Evolutionary conservation across 1,140 invertebrate genomes (phyloP), one percentile per base, ranked within the genome.

Genomic region (Anthonomus grandis): DNA sequence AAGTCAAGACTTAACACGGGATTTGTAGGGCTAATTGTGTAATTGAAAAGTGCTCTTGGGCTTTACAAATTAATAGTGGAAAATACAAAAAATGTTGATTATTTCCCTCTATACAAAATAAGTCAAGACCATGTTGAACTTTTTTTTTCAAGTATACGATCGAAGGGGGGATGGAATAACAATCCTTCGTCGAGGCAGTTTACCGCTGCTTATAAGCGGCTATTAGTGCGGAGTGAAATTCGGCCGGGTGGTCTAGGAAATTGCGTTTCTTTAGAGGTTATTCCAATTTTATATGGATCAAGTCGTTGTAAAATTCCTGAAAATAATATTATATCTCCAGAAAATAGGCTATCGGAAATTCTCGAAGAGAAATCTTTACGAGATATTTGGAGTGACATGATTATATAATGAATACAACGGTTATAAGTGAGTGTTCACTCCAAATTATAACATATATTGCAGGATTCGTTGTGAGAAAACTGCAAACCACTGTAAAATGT

Each of bases 121-220:
- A 39, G 37, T 17, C 37, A 39, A 39, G 37, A 39, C 15, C 37
- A 39, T 8, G 9, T 39, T 2, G 71, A 76, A 67, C 41, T 73
- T 13, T 70, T 75, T 44, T 53, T 53, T 25, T 23, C 2, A 1
- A 24, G 38, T n/a, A 27, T 53, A 24, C 1, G 50, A 13, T 42
- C 37, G 12, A 39, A 12, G n/a, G 38, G 50, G 2, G 50, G 38
- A 1, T 44, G 17, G 22, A 53, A 53, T 13, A 44, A 53, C n/a
- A 53, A 53, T 44, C 38, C 50, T 4, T 44, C 27, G 2, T n/a
- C 10, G 2, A 2, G 23, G 22, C 50, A 53, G 19, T 53, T 53
- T 44, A 21, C 22, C 17, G 10, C 49, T 15, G 49, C 34, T 2
- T 51, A 51, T 19, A 51, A 51, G 22, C 24, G 21, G 27, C 17